These are phyloP conservation scores for Calycopis cecrops DNA, from an alignment of 1,140 invertebrate genomes.

Conservation along the genomic window DNA sequence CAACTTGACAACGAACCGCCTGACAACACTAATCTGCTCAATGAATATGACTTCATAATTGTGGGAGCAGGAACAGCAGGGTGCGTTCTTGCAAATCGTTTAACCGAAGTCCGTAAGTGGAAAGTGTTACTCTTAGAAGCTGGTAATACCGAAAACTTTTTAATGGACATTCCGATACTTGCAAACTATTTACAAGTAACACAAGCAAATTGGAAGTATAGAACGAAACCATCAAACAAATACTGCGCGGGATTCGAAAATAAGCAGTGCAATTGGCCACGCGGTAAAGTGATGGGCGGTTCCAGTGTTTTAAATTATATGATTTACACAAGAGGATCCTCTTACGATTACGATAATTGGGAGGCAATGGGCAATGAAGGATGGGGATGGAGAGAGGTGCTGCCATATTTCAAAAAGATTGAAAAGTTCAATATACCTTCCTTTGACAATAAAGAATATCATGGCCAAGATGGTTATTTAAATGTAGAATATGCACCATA, in stretches of 20 bases:
- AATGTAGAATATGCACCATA: constrained; percentile 76
- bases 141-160: constrained; percentile 79
- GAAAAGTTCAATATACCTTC: constrained; percentile 80
- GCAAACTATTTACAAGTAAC: constrained; percentile 79
- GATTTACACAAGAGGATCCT: constrained; percentile 90
- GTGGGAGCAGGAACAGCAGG: constrained; percentile 76
- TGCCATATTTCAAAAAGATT: constrained; percentile 89
- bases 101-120: constrained; percentile 80
- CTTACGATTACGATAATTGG: constrained; percentile 88
- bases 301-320: constrained; percentile 92
- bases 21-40: constrained; percentile 43
- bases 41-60: constrained; percentile 68
- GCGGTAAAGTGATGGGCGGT: constrained; percentile 88
- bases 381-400: constrained; percentile 89
- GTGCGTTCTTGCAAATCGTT: constrained; percentile 77
- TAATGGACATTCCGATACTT: constrained; percentile 81
- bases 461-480: constrained; percentile 78
- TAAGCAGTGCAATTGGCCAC: constrained; percentile 81
- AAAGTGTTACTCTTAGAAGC: constrained; percentile 81
- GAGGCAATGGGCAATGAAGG: constrained; percentile 83
- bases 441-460: constrained; percentile 74
- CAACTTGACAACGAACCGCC: constrained; percentile 59
- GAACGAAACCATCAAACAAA: constrained; percentile 75
- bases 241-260: constrained; percentile 76
- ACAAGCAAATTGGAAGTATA: constrained; percentile 77